phyloP scores from a whole-genome alignment of 2,888 invertebrate species.

The Chloroclysta siterata region DNA sequence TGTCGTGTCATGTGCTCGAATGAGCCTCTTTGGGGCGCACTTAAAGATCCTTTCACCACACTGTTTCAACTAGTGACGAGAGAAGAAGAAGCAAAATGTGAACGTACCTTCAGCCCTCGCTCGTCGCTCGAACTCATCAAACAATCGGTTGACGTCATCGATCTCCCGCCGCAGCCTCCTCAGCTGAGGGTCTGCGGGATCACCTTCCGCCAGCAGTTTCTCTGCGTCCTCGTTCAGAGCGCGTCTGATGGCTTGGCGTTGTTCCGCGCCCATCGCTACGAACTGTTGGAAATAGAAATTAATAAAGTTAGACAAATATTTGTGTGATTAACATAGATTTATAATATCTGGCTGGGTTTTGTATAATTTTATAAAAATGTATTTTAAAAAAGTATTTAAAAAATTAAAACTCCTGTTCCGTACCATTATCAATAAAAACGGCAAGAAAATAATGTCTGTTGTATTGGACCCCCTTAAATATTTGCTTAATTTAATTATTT shows the following conservation, averaged over 20 bases:
- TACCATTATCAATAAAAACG: no score
- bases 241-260: constrained; percentile 96
- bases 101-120: constrained; percentile 91
- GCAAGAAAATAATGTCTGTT: no score
- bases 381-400: no score
- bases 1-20: no score
- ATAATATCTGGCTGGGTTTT: neutral
- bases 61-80: no score
- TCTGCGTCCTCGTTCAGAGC: constrained; percentile 99
- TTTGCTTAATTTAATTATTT: no score
- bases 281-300: constrained; percentile 83
- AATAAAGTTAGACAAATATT: neutral
- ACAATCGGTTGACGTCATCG: constrained; percentile 96
- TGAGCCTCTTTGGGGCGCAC: no score
- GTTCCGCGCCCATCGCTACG: constrained; percentile 97
- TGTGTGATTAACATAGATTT: neutral
- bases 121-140: constrained; percentile 95
- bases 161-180: constrained; percentile 95
- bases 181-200: constrained; percentile 97
- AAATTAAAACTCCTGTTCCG: no score
- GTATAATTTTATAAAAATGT: neutral
- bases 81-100: no score
- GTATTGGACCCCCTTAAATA: no score
- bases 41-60: no score
- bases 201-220: constrained; percentile 97